Evolutionary conservation across 2,113 vertebrate genomes (phyloP).

Genomic region (Peromyscus maniculatus): DNA sequence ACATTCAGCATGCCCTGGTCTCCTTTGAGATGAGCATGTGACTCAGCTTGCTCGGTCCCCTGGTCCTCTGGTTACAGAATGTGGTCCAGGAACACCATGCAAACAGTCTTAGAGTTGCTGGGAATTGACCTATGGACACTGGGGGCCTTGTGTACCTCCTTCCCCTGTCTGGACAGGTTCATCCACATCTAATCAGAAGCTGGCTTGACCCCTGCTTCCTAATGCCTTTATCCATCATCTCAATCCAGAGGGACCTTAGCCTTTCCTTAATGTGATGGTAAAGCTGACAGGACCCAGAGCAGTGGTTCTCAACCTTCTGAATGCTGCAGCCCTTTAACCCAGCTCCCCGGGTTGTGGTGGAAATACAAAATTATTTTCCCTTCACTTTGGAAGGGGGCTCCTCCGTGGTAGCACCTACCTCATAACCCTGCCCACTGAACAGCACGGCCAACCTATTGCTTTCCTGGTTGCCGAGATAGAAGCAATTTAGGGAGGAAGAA

Average conservation of each 20-base stretch:
- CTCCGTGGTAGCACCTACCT: background rate
- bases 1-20: rapidly evolving
- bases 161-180: background rate
- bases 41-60: too few species aligned
- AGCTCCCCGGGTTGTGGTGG: background rate
- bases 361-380: background rate
- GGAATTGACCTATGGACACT: background rate
- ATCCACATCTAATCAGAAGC: background rate
- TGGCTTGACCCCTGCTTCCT: background rate
- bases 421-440: background rate
- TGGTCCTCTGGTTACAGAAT: background rate
- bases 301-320: background rate
- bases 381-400: background rate
- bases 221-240: background rate
- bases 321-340: background rate
- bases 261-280: background rate
- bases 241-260: too few species aligned
- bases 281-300: background rate
- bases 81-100: background rate
- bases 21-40: background rate
- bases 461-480: background rate
- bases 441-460: background rate
- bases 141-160: background rate
- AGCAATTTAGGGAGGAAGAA: background rate
- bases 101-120: background rate